Conservation (phyloP, 2,797 vertebrate genomes). For the Ptychobarbus kaznakovi region DNA sequence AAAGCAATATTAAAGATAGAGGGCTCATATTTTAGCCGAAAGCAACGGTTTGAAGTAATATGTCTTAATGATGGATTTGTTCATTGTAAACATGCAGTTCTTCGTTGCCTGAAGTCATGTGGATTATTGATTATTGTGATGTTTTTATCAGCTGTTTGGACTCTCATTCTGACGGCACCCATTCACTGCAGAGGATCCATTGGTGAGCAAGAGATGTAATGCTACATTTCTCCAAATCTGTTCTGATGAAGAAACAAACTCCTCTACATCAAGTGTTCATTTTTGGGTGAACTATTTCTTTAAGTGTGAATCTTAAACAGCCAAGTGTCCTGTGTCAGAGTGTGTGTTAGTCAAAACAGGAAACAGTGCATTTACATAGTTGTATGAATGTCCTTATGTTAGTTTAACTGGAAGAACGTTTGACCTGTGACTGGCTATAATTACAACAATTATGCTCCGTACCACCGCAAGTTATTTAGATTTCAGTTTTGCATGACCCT, state of each 20-base stretch:
- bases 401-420: conserved; percentile 11
- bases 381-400: conserved; percentile 22
- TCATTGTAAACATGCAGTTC: neutral
- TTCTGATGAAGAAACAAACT: neutral
- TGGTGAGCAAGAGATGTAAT: neutral
- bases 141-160: neutral
- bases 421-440: conserved; percentile 8
- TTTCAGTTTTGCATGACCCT: conserved; percentile 11
- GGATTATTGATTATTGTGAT: neutral
- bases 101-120: neutral
- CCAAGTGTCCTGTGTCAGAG: neutral
- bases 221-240: neutral
- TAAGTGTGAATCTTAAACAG: neutral
- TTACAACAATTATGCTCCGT: neutral
- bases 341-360: conserved; percentile 1
- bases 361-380: conserved; percentile 8
- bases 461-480: conserved; percentile 1
- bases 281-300: neutral
- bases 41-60: neutral
- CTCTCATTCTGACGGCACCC: neutral
- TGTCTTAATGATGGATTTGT: neutral
- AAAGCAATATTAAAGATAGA: neutral
- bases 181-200: neutral
- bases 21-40: neutral
- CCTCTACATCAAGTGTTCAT: neutral